phyloP scores from a whole-genome alignment of 2,797 vertebrate species.

The Aulostomus chinensis region DNA sequence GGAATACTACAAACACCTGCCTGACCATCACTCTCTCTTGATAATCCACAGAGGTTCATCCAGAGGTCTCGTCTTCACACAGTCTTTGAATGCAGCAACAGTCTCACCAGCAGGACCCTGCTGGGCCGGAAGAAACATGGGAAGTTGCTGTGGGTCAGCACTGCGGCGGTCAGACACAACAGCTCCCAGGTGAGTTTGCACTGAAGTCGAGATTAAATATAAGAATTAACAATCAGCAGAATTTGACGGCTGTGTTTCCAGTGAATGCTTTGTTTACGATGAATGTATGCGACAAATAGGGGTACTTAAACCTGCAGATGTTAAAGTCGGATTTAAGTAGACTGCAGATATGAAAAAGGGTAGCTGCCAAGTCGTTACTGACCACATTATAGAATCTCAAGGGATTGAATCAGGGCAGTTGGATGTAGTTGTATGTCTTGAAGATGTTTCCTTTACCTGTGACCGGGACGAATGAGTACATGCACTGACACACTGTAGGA shows the following conservation, averaged over 20 bases:
- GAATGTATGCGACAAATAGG: too few species aligned
- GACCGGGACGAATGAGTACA: too few species aligned
- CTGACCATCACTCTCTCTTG: background rate
- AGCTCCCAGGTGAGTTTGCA: constrained; percentile 74
- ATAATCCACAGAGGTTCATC: constrained; percentile 46
- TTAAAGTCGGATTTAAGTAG: too few species aligned
- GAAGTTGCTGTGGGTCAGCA: constrained; percentile 67
- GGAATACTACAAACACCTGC: background rate
- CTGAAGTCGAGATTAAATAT: accelerated
- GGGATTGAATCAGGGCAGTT: too few species aligned
- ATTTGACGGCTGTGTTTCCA: background rate
- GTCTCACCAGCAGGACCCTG: constrained; percentile 38
- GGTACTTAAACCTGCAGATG: too few species aligned
- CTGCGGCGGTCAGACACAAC: constrained; percentile 70
- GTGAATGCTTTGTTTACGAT: too few species aligned
- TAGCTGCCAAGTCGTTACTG: too few species aligned
- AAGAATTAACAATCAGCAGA: background rate
- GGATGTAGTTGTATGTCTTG: too few species aligned
- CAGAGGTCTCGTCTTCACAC: constrained; percentile 73
- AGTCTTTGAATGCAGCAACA: constrained; percentile 35
- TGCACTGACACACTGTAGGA: too few species aligned
- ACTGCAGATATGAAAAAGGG: too few species aligned
- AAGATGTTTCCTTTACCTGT: too few species aligned
- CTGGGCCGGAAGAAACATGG: constrained; percentile 56
- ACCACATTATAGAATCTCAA: too few species aligned